Evolutionary conservation across 2,888 invertebrate genomes (phyloP), one percentile per base, ranked within the genome.

Genomic region (Exocentrus adspersus): DNA sequence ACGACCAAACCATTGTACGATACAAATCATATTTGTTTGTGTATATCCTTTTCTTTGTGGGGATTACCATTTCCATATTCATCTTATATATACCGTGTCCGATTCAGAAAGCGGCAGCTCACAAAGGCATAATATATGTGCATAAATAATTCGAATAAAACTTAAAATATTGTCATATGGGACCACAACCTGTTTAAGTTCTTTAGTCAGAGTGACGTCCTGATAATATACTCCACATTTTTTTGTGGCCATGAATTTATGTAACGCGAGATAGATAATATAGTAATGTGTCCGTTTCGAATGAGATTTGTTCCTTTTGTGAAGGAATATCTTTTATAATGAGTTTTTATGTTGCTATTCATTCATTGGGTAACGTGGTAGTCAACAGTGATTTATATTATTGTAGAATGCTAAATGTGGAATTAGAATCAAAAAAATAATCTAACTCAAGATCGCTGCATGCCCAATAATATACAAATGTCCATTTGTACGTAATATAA

Each of bases 81-180:
- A 74, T 71, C 71, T 72, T 71, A 68, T 70, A 71, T 73, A 71
- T 65, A 72, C 71, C 74, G 74, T 75, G 73, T 70, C 75, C 70
- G 72, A 76, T 76, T 73, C 66, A 62, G 72, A 75, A 73, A 73
- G 78, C 78, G 78, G 78, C 78, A 71, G 76, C 72, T 71, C 67
- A 78, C 77, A 78, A 77, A 78, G 75, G 69, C 64, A 64, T 75
- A 77, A 77, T 74, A 71, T 78, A 78, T 78, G 77, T 75, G 76
- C 78, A 78, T 78, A 78, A 73, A 76, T 78, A 77, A 78, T 77
- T 73, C 74, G 77, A 74, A 78, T 76, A 77, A 77, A 77, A 76
- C 76, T 72, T 76, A 72, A 78, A 76, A 78, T 77, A 76, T 77
- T 76, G 75, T 77, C 74, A 71, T 69, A 71, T 69, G 71, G 72